These are phyloP conservation scores for Lophotis ruficrista DNA, from an alignment of 2,113 vertebrate genomes.

Conservation along the genomic window DNA sequence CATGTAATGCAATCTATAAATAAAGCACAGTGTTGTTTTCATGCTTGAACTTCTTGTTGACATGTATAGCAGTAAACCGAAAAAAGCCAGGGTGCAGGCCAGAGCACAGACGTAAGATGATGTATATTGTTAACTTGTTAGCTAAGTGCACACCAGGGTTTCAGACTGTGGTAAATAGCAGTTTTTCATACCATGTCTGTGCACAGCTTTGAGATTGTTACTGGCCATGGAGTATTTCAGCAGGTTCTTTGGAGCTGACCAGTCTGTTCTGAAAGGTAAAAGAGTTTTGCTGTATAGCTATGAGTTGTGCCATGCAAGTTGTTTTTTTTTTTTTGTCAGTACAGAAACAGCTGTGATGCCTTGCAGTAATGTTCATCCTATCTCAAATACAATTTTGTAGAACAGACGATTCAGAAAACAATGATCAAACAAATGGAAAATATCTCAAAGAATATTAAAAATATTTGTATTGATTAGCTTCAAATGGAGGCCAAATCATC, in stretches of 20 bases:
- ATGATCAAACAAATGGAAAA: background rate
- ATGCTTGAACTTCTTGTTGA: background rate
- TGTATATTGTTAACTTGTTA: background rate
- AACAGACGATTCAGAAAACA: background rate
- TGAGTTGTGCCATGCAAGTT: background rate
- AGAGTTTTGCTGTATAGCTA: background rate
- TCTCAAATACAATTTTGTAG: background rate
- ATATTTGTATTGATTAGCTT: background rate
- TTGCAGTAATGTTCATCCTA: background rate
- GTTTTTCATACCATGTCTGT: background rate
- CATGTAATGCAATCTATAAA: background rate
- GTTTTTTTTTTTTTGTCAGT: background rate
- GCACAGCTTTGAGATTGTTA: background rate
- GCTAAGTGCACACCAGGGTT: background rate
- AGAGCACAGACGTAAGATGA: background rate
- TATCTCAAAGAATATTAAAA: background rate
- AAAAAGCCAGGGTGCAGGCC: background rate
- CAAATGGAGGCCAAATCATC: background rate
- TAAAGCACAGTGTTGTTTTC: background rate
- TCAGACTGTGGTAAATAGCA: background rate
- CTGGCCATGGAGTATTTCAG: background rate
- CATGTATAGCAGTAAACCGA: background rate
- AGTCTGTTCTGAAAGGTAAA: background rate
- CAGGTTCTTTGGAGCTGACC: background rate
- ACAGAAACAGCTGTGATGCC: background rate